Evolutionary conservation across 2,113 vertebrate species (phyloP).

Genomic region (Istiophorus platypterus): DNA sequence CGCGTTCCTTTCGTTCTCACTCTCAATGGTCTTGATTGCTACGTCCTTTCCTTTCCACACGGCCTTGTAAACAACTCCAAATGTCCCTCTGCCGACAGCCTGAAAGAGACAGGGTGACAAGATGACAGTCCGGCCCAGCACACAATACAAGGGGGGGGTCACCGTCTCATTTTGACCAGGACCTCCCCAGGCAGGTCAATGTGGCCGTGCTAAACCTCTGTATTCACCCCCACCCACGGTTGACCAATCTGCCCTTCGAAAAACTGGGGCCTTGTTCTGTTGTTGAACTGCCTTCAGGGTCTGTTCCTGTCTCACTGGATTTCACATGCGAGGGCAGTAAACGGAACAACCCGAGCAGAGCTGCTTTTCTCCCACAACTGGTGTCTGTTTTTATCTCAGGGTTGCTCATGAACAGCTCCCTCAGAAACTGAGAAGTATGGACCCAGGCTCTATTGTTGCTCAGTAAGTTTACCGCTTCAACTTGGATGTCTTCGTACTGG

Average conservation of each 20-base stretch:
- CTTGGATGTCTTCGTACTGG: conserved; percentile 75
- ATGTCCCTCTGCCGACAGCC: conserved; percentile 95
- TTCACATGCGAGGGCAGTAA: background rate
- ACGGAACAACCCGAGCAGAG: background rate
- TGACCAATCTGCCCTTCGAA: background rate
- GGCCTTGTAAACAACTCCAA: conserved; percentile 94
- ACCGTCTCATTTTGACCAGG: background rate
- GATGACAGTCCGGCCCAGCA: background rate
- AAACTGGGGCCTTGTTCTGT: background rate
- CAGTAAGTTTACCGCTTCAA: conserved; percentile 70
- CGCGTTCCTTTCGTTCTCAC: conserved; percentile 92
- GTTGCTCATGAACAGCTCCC: background rate
- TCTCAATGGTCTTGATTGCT: conserved; percentile 94
- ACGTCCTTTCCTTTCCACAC: conserved; percentile 94
- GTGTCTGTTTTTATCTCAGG: background rate
- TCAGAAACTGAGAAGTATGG: too few species aligned
- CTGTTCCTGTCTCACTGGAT: background rate
- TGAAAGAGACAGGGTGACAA: conserved; percentile 59
- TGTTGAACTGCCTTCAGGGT: background rate
- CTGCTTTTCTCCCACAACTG: background rate
- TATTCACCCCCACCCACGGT: background rate
- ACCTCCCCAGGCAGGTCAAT: background rate
- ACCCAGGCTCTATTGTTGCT: background rate
- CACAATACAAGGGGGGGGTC: background rate
- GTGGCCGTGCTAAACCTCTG: background rate